These are phyloP conservation scores for Oncorhynchus mykiss DNA, from an alignment of 2,113 vertebrate species.

Conservation along the genomic window DNA sequence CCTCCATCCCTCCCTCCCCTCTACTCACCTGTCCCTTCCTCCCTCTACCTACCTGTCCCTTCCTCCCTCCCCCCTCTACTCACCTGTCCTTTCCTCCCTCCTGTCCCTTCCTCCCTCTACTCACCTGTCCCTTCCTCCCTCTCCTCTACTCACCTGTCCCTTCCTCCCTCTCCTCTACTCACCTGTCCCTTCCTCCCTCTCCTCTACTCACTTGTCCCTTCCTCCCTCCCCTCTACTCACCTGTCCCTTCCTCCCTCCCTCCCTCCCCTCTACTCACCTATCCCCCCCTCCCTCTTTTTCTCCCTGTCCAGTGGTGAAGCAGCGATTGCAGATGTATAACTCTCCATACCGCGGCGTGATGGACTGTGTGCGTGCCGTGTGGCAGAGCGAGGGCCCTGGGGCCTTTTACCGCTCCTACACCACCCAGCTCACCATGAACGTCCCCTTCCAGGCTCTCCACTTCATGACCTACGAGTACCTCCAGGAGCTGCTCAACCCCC, in stretches of 20 bases:
- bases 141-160: too few species aligned
- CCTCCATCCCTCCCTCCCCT: neutral
- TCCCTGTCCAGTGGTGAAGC: slow-evolving; percentile 89
- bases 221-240: too few species aligned
- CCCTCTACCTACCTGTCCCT: too few species aligned
- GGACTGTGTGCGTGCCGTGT: slow-evolving; percentile 92
- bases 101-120: too few species aligned
- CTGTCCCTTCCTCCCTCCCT: neutral
- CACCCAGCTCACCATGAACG: slow-evolving; percentile 98
- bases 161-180: too few species aligned
- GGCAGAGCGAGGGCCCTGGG: slow-evolving; percentile 87
- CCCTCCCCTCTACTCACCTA: slow-evolving; percentile 24
- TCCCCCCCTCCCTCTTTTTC: neutral
- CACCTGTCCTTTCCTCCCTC: too few species aligned
- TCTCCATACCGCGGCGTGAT: slow-evolving; percentile 90
- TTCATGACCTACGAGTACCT: slow-evolving; percentile 98
- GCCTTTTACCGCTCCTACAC: slow-evolving; percentile 99
- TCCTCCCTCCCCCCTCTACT: too few species aligned
- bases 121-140: too few species aligned
- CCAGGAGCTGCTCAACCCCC: slow-evolving; percentile 95
- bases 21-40: neutral
- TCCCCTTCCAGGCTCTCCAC: slow-evolving; percentile 98
- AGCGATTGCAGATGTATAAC: slow-evolving; percentile 99
- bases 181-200: too few species aligned
- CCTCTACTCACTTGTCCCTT: too few species aligned